Percentiles rank a stretch among this genome's conserved stretches.
Evolutionary conservation across 1,140 invertebrate species (phyloP).

Genomic region (Lanistes nyassanus): DNA sequence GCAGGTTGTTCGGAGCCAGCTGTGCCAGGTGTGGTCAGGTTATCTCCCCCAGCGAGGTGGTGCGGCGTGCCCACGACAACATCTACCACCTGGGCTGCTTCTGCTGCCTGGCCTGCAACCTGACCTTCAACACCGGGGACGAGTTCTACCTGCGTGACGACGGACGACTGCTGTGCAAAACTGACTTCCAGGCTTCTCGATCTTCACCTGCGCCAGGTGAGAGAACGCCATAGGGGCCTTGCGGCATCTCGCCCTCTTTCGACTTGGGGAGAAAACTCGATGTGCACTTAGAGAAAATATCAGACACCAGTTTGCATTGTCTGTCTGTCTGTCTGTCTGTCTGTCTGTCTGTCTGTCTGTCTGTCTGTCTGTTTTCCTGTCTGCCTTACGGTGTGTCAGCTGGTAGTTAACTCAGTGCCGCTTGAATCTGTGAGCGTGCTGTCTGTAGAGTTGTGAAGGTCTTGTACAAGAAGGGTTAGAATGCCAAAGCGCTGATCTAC

Average conservation of each 20-base stretch:
- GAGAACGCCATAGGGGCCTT: background rate
- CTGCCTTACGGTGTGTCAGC: no score
- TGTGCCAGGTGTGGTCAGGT: conserved; percentile 53
- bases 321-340: conserved; percentile 13
- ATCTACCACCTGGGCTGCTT: conserved; percentile 63
- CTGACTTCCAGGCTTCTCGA: conserved; percentile 48
- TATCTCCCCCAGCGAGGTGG: conserved; percentile 53
- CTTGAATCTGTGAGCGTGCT: no score
- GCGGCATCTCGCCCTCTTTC: background rate
- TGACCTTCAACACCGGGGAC: conserved; percentile 57
- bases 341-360: conserved; percentile 4
- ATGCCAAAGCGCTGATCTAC: no score
- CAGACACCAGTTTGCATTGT: background rate
- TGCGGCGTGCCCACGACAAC: conserved; percentile 55
- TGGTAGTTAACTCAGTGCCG: no score
- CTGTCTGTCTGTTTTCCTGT: conserved; percentile 10
- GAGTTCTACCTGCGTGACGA: conserved; percentile 62
- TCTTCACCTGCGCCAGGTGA: conserved; percentile 10
- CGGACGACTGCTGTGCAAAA: conserved; percentile 56
- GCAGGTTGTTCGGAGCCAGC: conserved; percentile 53
- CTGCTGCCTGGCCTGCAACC: conserved; percentile 50
- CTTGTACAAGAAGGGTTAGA: no score
- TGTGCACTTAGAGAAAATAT: no score
- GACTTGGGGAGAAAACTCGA: no score
- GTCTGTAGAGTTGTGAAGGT: no score